Conservation (phyloP, 2,888 invertebrate genomes). For the Drosophila acutilabella region DNA sequence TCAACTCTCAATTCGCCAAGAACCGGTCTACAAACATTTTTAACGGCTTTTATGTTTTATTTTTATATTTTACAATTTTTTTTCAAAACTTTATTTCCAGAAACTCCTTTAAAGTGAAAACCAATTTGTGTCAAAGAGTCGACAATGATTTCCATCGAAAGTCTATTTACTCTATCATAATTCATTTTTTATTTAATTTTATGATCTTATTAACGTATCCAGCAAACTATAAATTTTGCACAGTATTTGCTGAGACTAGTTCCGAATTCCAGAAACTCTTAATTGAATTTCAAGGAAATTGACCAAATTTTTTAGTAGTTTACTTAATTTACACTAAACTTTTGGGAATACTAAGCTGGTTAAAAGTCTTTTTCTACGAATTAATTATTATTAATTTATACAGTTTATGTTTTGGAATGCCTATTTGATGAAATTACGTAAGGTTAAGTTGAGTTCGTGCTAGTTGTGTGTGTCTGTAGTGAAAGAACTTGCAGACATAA, state of each 20-base stretch:
- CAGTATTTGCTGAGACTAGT: neutral
- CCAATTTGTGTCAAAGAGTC: neutral
- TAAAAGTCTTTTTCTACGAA: neutral
- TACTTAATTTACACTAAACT: neutral
- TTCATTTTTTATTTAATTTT: neutral
- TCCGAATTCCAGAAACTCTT: neutral
- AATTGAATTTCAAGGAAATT: neutral
- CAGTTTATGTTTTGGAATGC: slow-evolving; percentile 33
- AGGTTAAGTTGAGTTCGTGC: slow-evolving; percentile 17
- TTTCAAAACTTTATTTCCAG: neutral
- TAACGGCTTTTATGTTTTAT: neutral
- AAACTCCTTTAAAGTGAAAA: neutral
- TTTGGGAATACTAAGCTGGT: neutral
- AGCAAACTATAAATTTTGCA: too few species aligned
- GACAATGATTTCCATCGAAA: neutral
- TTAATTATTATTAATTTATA: slow-evolving; percentile 6
- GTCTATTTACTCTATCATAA: neutral
- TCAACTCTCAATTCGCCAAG: neutral
- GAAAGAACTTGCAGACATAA: slow-evolving; percentile 48
- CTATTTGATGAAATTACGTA: slow-evolving; percentile 66
- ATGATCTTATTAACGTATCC: neutral
- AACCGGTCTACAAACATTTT: too few species aligned
- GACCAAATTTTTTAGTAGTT: too few species aligned
- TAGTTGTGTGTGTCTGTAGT: slow-evolving; percentile 3
- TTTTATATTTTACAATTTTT: neutral